Evolutionary conservation across 53 echinoderm and acorn worm genomes (phyloP), one percentile per base, ranked within the genome.

Genomic region (Paracentrotus lividus): DNA sequence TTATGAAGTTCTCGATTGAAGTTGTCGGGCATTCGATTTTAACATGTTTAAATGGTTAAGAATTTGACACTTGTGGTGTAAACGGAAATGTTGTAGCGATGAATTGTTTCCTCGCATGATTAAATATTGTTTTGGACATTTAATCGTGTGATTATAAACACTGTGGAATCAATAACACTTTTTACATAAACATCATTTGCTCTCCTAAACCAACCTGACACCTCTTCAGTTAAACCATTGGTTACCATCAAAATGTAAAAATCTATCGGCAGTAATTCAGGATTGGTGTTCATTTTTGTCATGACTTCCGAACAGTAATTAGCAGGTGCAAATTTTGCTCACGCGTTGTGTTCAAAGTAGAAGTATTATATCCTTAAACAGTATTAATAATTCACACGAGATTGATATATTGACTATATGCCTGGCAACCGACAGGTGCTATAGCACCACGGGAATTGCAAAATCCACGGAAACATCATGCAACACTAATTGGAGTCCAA

Each of bases 91-190:
- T 40, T 72, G 72, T 20, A 38, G 0, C 40, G 15, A 38, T 18
- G 36, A 36, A 20, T 72, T 72, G 40, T 5, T 32, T 72, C 18
- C 72, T 38, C 72, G 5, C 72, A 72, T 72, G 72, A 38, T 27
- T 72, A n/a, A n/a, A n/a, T n/a, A n/a, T n/a, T n/a, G n/a, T n/a
- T n/a, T n/a, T n/a, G n/a, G 72, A 72, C 36, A 72, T 72, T 72
- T 72, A 40, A 72, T 72, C 36, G 20, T 72, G 16, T 72, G 72
- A 14, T 72, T 72, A 72, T 8, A 72, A 72, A 72, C 72, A 38
- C 40, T 4, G 18, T 20, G 18, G 40, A 20, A 26, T 38, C 36
- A 36, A 72, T 72, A 72, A 72, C 36, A 72, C 72, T 5, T 72
- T 16, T 38, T 6, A 72, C 4, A 72, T 38, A 20, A 72, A 36